Evolutionary conservation across 2,113 vertebrate genomes (phyloP).

Genomic region (Takifugu bimaculatus): DNA sequence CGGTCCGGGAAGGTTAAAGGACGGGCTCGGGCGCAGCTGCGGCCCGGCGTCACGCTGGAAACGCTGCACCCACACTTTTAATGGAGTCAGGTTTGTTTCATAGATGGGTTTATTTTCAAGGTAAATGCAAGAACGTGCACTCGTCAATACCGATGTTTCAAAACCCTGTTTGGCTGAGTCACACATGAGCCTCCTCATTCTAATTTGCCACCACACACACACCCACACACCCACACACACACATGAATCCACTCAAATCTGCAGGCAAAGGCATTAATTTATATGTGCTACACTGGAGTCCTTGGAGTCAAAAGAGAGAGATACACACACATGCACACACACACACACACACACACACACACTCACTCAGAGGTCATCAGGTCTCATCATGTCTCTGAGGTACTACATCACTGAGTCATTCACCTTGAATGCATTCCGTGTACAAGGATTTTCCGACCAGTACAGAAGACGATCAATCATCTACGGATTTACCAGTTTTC

Average conservation of each 20-base stretch:
- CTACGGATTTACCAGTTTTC: constrained; percentile 32
- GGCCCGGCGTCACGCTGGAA: constrained; percentile 8
- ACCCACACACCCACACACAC: constrained; percentile 2
- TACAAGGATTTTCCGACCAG: constrained; percentile 45
- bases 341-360: constrained; percentile 16
- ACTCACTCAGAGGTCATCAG: constrained; percentile 34
- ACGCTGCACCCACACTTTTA: constrained; percentile 18
- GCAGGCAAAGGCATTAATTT: constrained; percentile 4
- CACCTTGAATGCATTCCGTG: constrained; percentile 46
- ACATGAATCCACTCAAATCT: constrained; percentile 13
- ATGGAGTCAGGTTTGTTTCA: background rate
- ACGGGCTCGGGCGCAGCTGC: constrained; percentile 18
- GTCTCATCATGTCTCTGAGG: constrained; percentile 22
- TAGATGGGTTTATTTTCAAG: background rate
- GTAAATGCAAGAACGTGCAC: background rate
- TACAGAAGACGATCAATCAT: constrained; percentile 49
- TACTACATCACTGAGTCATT: constrained; percentile 47
- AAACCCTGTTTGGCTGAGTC: constrained; percentile 50
- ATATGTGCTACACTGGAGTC: constrained; percentile 19
- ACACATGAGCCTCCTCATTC: constrained; percentile 36
- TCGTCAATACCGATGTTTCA: constrained; percentile 29
- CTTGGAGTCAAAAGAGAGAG: constrained; percentile 17
- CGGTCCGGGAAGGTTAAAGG: background rate
- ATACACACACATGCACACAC: constrained; percentile 9
- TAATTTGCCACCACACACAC: constrained; percentile 22